Percentiles rank a stretch among this genome's conserved stretches.
Conservation (phyloP, 30 jellyfish, hydroid and myxozoan species). For the Morbakka virulenta region DNA sequence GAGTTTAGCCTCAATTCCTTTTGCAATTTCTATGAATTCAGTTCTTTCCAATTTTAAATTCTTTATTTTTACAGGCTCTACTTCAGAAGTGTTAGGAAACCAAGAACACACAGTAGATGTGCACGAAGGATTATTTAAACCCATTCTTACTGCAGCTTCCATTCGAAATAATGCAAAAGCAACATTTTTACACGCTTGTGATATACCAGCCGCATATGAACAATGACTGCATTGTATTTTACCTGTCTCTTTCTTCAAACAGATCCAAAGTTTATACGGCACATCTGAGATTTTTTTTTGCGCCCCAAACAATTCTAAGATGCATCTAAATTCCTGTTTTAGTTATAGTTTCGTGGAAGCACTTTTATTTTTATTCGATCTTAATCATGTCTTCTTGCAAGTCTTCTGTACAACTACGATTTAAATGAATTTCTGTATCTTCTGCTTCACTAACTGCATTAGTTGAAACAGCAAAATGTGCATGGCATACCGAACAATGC, state of each 20-base stretch:
- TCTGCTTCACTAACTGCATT: no score
- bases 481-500: no score
- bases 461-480: no score
- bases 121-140: conserved; percentile 50
- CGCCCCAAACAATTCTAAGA: no score
- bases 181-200: conserved; percentile 28
- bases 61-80: conserved; percentile 14
- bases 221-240: conserved; percentile 16
- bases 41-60: conserved; percentile 14
- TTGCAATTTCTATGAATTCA: conserved; percentile 9
- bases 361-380: no score
- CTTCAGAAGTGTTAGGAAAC: conserved; percentile 27
- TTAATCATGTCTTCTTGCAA: no score
- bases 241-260: conserved; percentile 15
- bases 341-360: no score
- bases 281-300: not conserved
- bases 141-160: conserved; percentile 48
- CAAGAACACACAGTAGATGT: conserved; percentile 15
- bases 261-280: conserved; percentile 36
- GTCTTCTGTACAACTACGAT: no score
- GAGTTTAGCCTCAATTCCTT: not conserved
- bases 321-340: no score
- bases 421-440: no score
- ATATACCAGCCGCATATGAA: conserved; percentile 50
- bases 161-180: conserved; percentile 24